Base-by-base conservation (phyloP, 1,140 invertebrate genomes). In the Andrena cerasifolii region DNA sequence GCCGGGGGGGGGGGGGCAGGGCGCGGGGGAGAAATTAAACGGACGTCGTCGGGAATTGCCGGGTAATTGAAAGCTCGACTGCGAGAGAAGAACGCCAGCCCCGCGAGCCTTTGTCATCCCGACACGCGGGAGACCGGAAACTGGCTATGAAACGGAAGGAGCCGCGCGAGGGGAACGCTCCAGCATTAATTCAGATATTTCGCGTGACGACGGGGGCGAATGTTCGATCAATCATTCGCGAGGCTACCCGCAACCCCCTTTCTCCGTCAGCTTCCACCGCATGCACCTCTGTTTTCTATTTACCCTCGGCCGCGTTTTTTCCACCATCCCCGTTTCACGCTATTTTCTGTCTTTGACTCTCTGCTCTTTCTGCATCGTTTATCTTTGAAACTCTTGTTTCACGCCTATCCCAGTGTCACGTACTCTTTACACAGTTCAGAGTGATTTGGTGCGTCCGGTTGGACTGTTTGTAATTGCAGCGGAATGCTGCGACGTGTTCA, bases 161-260 rank as follows among this genome's bases (percentile, higher is more conserved):
- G 36, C 24, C 28, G 36, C 28, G 56, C 53, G 71, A 26, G 54
- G 26, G 77, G 65, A 58, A 51, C 47, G 70, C 58, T 80, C 78
- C 58, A 85, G 80, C 83, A 81, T 85, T 84, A 85, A 85, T 85
- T 85, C 82, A 78, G 70, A 76, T 78, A 84, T 78, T 84, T 84
- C 65, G 51, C 74, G 18, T 68, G 78, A 81, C 68, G 68, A 31
- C 51, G 26, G 53, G 14, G 73, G n/a, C n/a, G 78, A 84, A 81
- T 81, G 81, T 84, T 78, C 36, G 65, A 74, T 63, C 73, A 65
- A 68, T 63, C 49, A 53, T 40, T 43, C 53, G 7, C n/a, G 0
- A 14, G 3, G 8, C 12, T 21, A 12, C 10, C 61, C 73, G 53
- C 53, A 49, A 40, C 28, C 4, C 21, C 33, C 67, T 33, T 26